phyloP scores from a whole-genome alignment of 2,113 vertebrate genomes.

The Phaetusa simplex region DNA sequence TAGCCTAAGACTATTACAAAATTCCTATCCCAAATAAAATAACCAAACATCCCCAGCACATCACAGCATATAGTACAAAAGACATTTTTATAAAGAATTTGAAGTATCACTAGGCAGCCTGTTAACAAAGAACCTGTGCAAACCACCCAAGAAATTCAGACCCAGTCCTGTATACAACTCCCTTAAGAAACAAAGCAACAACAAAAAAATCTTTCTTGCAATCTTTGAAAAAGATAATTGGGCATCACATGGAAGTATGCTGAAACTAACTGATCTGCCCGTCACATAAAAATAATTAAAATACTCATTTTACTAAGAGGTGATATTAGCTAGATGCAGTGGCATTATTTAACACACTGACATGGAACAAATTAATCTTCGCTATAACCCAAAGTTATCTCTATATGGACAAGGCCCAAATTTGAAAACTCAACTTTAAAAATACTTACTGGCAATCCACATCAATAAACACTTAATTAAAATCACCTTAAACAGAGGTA shows the following conservation, averaged over 20 bases:
- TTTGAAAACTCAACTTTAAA: background rate
- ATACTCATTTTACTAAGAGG: background rate
- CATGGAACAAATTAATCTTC: background rate
- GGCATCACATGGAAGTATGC: background rate
- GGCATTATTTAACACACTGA: background rate
- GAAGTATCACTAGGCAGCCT: background rate
- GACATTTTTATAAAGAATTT: background rate
- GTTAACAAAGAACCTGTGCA: background rate
- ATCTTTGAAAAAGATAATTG: background rate
- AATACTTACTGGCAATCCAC: background rate
- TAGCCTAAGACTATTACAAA: background rate
- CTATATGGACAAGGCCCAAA: background rate
- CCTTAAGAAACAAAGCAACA: background rate
- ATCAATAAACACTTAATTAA: background rate
- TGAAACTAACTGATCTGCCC: background rate
- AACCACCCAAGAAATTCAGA: background rate
- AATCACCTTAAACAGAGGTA: background rate
- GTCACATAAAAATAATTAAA: background rate
- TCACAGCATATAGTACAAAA: background rate
- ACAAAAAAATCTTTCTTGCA: fast-evolving
- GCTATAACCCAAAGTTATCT: background rate
- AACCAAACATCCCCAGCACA: background rate
- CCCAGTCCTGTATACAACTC: background rate
- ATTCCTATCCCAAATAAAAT: background rate
- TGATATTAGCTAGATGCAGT: background rate